A percentile compares a stretch with the other conserved stretches of the same genome.
These are phyloP conservation scores for Psittacara wagleri DNA, from an alignment of 2,113 vertebrate genomes.

Conservation along the genomic window DNA sequence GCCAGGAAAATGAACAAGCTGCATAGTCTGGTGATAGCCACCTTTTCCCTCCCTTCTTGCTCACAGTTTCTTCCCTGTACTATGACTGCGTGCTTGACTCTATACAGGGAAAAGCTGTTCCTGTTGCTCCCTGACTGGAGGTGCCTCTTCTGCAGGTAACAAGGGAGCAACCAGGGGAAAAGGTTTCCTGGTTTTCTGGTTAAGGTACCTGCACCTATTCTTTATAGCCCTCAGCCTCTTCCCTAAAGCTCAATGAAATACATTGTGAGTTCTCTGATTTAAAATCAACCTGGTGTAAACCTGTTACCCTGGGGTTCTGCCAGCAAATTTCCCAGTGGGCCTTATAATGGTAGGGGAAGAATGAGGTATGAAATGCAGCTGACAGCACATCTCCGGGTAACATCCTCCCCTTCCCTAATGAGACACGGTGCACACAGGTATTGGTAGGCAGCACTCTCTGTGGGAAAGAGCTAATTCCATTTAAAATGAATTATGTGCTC, in stretches of 20 bases:
- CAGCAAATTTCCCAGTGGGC: background rate
- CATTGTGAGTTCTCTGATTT: background rate
- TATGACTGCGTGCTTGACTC: background rate
- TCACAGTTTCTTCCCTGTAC: background rate
- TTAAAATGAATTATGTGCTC: background rate
- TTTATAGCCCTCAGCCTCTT: background rate
- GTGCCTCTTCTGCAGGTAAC: background rate
- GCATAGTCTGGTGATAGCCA: background rate
- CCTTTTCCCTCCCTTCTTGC: background rate
- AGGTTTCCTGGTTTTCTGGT: background rate
- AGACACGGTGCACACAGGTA: background rate
- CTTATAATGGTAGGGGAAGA: background rate
- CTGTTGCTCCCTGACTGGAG: background rate
- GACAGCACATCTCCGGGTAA: background rate
- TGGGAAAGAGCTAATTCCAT: background rate
- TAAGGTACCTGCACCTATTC: background rate
- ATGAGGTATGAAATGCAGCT: background rate
- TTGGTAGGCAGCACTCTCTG: background rate
- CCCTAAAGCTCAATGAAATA: background rate
- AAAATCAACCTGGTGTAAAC: background rate
- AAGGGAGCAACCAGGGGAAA: background rate
- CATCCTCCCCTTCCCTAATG: background rate
- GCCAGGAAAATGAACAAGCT: background rate
- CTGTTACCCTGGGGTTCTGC: background rate
- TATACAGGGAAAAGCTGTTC: background rate